phyloP scores from a whole-genome alignment of 2,113 vertebrate species.

The Malurus melanocephalus region DNA sequence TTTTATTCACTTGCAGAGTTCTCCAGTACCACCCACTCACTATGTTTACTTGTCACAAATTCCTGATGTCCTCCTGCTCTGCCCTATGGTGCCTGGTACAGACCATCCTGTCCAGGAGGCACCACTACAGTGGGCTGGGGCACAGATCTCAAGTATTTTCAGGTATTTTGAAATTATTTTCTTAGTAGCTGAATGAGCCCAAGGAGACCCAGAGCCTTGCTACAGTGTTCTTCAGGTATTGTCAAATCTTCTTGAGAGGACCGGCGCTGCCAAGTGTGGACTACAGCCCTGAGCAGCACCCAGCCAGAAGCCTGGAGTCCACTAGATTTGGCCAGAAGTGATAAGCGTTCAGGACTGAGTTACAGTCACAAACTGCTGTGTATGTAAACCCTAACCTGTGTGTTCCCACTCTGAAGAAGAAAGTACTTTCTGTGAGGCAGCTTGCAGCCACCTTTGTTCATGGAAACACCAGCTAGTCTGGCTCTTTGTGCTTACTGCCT shows the following conservation, averaged over 20 bases:
- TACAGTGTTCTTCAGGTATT: not conserved
- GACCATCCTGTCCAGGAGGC: not conserved
- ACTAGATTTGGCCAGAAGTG: not conserved
- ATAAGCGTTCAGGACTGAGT: fast-evolving
- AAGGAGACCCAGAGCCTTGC: not conserved
- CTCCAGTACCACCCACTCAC: not conserved
- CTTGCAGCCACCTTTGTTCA: not conserved
- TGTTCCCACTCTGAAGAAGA: not conserved
- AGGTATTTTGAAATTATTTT: not conserved
- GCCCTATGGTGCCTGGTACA: not conserved
- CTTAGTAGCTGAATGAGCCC: not conserved
- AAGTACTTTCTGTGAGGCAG: not conserved
- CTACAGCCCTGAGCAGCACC: not conserved
- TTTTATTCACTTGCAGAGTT: not conserved
- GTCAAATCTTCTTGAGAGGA: not conserved
- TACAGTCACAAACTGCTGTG: fast-evolving
- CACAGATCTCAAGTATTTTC: not conserved
- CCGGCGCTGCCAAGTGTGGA: fast-evolving
- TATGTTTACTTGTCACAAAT: not conserved
- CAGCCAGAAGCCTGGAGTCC: not conserved
- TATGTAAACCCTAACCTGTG: not conserved
- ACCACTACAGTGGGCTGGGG: not conserved
- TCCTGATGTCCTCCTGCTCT: not conserved
- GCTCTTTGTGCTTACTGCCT: no score
- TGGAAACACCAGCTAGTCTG: not conserved